phyloP scores from a whole-genome alignment of 2,797 vertebrate genomes.

The Chelmon rostratus region DNA sequence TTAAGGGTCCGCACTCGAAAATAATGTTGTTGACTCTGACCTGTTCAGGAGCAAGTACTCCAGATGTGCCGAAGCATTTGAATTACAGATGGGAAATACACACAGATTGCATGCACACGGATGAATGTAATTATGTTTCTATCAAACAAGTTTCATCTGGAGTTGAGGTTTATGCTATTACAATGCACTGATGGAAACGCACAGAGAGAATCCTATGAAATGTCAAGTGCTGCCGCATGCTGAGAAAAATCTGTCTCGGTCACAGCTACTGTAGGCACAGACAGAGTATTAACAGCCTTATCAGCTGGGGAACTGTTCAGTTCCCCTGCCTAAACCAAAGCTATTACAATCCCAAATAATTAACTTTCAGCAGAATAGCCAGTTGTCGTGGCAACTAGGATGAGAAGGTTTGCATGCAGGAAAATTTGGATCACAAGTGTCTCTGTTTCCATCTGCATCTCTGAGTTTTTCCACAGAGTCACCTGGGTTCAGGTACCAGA shows the following conservation, averaged over 20 bases:
- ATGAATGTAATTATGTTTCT: conserved; percentile 81
- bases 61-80: conserved; percentile 71
- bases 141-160: conserved; percentile 77
- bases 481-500: background rate
- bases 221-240: conserved; percentile 86
- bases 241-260: conserved; percentile 71
- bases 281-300: conserved; percentile 80
- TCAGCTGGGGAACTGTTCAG: conserved; percentile 83
- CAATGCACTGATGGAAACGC: conserved; percentile 76
- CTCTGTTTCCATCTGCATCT: conserved; percentile 13
- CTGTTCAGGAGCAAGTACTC: conserved; percentile 69
- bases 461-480: background rate
- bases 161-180: conserved; percentile 70
- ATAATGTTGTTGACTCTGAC: conserved; percentile 83
- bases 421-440: conserved; percentile 50
- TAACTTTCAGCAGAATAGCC: conserved; percentile 80
- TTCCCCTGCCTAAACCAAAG: conserved; percentile 83
- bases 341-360: conserved; percentile 90
- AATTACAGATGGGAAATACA: conserved; percentile 64
- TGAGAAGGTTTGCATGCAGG: conserved; percentile 74
- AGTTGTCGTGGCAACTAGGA: conserved; percentile 69
- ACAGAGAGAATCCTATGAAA: conserved; percentile 81
- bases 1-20: conserved; percentile 74
- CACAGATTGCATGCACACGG: conserved; percentile 66
- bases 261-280: conserved; percentile 75